Evolutionary conservation across 1,140 invertebrate genomes (phyloP), one percentile per base, ranked within the genome.

Genomic region (Diploscapter pachys): DNA sequence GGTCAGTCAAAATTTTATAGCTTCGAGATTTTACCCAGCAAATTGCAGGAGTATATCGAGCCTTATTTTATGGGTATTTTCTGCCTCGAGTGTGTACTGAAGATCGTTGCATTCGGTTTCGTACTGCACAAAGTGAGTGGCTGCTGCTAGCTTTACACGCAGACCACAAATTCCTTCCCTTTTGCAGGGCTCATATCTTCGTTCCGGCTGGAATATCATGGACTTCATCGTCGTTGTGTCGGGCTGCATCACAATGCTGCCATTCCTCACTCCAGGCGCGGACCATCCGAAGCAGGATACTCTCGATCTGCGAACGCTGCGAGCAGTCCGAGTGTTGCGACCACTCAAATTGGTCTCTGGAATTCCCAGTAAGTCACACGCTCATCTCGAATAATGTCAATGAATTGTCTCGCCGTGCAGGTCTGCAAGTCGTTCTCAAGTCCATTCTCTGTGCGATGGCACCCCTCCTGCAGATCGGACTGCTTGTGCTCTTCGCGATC

Each of bases 131-230:
- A 92, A 89, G 94, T 31, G 31, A 31, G 31, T 31, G 31, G 31
- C 31, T 31, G 31, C 31, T 31, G 1, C 31, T 31, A 31, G 31
- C 31, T 31, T 31, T 31, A 31, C 31, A 31, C 1, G 31, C 31
- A 31, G 31, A 1, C 31, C 31, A 31, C 31, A 31, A 31, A 31
- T 31, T 31, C 31, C 31, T 31, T 31, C 31, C 31, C 31, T 31
- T 31, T 31, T 31, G 31, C 31, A 31, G 31, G 31, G 93, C 87
- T 96, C 96, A 86, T 99, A 99, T 90, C 91, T 99, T 87, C 91
- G 96, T 87, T 99, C 98, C 90, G 92, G 99, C 89, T 99, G 97
- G 97, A 99, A 99, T 91, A 96, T 99, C 87, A 98, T 99, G 95
- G 97, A 99, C 91, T 99, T 99, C 90, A 94, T 99, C 89, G 97